phyloP scores from a whole-genome alignment of 2,113 vertebrate genomes.

The Phalacrocorax aristotelis region DNA sequence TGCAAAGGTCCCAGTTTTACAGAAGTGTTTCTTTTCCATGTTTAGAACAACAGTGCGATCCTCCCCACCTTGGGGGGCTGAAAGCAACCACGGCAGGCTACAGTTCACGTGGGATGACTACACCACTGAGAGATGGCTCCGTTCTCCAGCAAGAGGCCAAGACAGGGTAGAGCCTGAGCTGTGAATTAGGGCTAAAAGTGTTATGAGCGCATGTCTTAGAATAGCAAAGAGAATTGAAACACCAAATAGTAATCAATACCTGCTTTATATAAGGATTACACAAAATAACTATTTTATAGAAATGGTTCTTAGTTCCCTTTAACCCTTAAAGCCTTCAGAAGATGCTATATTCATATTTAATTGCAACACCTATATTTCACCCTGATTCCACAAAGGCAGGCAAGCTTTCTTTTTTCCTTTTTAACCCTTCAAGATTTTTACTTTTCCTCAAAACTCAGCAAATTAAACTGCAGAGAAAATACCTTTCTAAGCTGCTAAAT shows the following conservation, averaged over 20 bases:
- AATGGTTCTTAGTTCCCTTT: background rate
- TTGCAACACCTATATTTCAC: accelerated
- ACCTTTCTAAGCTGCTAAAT: background rate
- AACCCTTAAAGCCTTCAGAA: background rate
- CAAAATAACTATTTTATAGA: background rate
- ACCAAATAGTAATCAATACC: background rate
- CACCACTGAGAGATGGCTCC: background rate
- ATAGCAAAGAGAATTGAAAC: background rate
- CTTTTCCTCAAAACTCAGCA: background rate
- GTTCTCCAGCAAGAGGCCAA: background rate
- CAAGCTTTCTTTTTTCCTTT: background rate
- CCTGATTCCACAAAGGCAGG: background rate
- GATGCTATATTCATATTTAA: background rate
- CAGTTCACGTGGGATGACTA: background rate
- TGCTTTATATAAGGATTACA: background rate
- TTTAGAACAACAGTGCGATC: background rate
- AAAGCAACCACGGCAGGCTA: background rate
- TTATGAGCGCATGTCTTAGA: background rate
- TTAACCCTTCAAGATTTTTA: background rate
- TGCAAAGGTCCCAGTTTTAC: background rate
- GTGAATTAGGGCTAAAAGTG: background rate
- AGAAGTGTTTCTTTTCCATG: background rate
- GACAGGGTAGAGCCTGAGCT: background rate
- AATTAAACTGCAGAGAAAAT: background rate
- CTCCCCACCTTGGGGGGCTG: background rate